These are phyloP conservation scores for Tipula vernalis DNA, from an alignment of 2,888 invertebrate species.

Conservation along the genomic window DNA sequence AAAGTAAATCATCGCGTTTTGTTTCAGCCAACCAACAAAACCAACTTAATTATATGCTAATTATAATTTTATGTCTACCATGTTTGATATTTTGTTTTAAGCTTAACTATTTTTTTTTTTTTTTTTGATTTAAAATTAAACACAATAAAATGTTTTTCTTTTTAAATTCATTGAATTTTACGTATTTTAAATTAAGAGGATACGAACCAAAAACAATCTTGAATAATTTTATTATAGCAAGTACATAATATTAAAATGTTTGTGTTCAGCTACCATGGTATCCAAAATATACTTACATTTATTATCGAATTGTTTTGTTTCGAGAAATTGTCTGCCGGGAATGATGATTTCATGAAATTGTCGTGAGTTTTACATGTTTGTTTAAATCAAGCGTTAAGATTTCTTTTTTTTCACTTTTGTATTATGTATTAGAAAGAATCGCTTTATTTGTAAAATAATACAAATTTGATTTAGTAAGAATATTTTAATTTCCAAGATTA, in stretches of 20 bases:
- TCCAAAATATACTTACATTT: neutral
- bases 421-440: too few relatives aligned
- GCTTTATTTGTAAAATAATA: too few relatives aligned
- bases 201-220: neutral
- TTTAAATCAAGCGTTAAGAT: neutral
- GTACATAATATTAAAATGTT: neutral
- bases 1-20: neutral
- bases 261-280: neutral
- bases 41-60: conserved; percentile 6
- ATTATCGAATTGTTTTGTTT: neutral
- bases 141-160: neutral
- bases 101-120: neutral
- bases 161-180: neutral
- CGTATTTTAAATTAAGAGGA: neutral
- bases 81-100: neutral
- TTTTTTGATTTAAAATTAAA: too few relatives aligned
- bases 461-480: too few relatives aligned
- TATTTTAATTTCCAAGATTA: too few relatives aligned
- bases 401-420: neutral
- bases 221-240: neutral
- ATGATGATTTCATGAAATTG: neutral
- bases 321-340: neutral
- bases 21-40: conserved; percentile 4
- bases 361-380: neutral
- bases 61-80: neutral